Evolutionary conservation across 2,888 invertebrate genomes (phyloP), one percentile per base, ranked within the genome.

Genomic region (Cosmopolites sordidus): DNA sequence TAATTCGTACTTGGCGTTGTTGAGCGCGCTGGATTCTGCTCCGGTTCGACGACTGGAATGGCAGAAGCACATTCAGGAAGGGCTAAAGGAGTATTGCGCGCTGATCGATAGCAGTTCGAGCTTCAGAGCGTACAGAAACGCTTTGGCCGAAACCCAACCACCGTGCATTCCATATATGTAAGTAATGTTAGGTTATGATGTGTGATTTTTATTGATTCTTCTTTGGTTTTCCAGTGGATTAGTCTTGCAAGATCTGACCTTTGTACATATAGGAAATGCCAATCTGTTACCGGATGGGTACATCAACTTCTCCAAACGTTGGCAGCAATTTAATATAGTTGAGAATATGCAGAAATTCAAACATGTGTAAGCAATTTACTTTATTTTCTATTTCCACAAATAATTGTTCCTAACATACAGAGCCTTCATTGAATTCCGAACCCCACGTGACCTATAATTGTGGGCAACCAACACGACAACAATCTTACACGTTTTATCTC

Each of bases 81-180:
- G 92, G 47, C 77, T 98, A 61, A 89, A 92, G 67, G 95, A 97
- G 69, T 95, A 96, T 76, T 92, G 94, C 73, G 89, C 91, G 48
- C 83, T 99, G 58, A 98, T 99, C 64, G 98, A 99, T 77, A 94
- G 94, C 61, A 92, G 94, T n/a, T 92, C 92, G 33, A 97, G 97
- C 65, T 99, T 99, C 80, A 81, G 94, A 64, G 90, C 93, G n/a
- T 99, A 99, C 73, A 80, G 99, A 48, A 91, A 89, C 73, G 94
- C 96, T 42, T 77, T 99, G 61, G 88, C 92, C 3, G 94, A 95
- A 71, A 94, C 97, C 3, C 89, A 90, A 70, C 96, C 98, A 27
- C 99, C 99, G 27, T 98, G 98, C 74, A 96, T 99, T 77, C 99
- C 99, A 2, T 99, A 99, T 75, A 95, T 99, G 97, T 97, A 77